phyloP scores from a whole-genome alignment of 2,797 vertebrate species.

The Falco cherrug region DNA sequence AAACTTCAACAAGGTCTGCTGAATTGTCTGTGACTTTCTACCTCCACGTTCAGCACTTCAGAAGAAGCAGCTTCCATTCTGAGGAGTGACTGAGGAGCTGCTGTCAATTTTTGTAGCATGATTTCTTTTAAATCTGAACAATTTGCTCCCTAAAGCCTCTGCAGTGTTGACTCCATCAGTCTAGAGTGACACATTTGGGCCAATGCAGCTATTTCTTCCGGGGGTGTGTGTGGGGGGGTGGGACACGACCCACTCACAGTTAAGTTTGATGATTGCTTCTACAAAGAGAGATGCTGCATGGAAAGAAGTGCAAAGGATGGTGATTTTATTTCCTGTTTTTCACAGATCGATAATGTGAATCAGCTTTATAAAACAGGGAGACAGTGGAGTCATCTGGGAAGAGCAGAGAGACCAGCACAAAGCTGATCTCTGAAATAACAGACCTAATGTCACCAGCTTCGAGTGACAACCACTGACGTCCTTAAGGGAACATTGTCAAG shows the following conservation, averaged over 20 bases:
- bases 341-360: not conserved
- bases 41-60: not conserved
- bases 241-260: not conserved
- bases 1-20: not conserved
- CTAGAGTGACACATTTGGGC: not conserved
- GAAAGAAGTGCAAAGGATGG: not conserved
- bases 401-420: not conserved
- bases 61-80: not conserved
- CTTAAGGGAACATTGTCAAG: not conserved
- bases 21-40: not conserved
- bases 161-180: not conserved
- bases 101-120: not conserved
- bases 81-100: not conserved
- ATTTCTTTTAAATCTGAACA: not conserved
- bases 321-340: not conserved
- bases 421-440: not conserved
- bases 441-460: not conserved
- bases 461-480: not conserved
- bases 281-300: not conserved
- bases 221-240: not conserved
- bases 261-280: not conserved
- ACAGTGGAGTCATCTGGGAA: not conserved
- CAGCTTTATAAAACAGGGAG: not conserved
- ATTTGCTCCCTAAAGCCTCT: constrained; percentile 5
- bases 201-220: not conserved